Percentiles rank a stretch among this genome's conserved stretches.
phyloP scores from a whole-genome alignment of 2,888 invertebrate genomes.

The Nephrotoma guestfalica region DNA sequence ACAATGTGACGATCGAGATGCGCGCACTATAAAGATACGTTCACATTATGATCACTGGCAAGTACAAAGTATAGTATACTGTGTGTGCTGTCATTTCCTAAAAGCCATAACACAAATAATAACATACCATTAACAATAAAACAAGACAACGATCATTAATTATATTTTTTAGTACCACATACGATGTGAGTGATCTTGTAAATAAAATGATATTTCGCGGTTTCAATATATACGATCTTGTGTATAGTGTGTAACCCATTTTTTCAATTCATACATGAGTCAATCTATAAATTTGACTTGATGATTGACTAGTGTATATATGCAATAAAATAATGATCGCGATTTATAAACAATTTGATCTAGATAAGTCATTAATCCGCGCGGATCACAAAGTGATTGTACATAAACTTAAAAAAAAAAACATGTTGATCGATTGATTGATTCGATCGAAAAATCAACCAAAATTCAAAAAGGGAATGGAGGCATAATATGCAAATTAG shows the following conservation, averaged over 20 bases:
- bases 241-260: background rate
- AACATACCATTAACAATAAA: background rate
- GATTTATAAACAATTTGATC: background rate
- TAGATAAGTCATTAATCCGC: background rate
- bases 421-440: background rate
- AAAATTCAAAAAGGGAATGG: background rate
- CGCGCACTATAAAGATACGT: background rate
- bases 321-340: background rate
- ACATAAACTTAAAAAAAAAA: background rate
- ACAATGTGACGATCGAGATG: background rate
- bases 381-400: background rate
- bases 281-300: background rate
- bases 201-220: background rate
- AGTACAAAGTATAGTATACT: background rate
- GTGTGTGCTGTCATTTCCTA: background rate
- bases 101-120: background rate
- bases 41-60: background rate
- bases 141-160: background rate
- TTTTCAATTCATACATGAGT: background rate
- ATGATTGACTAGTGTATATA: background rate
- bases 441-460: background rate
- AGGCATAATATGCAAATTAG: background rate
- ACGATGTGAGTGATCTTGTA: background rate
- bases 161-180: background rate
- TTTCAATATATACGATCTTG: background rate